Base-by-base conservation (phyloP, 1,140 invertebrate genomes). In the Pemphigus obesinymphae region DNA sequence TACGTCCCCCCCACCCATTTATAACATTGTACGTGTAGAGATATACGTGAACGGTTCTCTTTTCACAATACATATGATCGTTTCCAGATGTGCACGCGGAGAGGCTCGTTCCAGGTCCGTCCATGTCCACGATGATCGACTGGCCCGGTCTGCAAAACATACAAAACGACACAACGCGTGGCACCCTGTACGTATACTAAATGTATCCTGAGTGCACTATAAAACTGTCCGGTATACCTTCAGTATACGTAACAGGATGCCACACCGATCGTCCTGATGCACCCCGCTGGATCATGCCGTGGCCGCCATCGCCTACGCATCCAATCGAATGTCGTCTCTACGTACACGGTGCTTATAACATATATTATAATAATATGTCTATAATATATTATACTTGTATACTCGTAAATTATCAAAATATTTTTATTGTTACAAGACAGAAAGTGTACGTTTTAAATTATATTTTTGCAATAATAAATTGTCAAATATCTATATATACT, bases 221-320 rank as follows among this genome's bases (percentile, higher is more conserved):
- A 90, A 93, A 92, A 89, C 92, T 94, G 93, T 96, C 95, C 95
- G 95, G 95, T 97, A 96, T 97, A 97, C 95, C 95, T 97, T 96
- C 94, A 96, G 94, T 97, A 97, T 97, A 97, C 95, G 95, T 97
- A 96, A 96, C 95, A 96, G 94, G 94, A 95, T 93, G 92, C 91
- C 91, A 91, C 93, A 95, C 92, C 88, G 34, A 76, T 73, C 70
- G 3, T 50, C 66, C 11, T 0, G 34, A 1, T 4, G 20, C 17
- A 5, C 7, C 2, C 31, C 20, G 15, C 17, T 1, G 31, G 29
- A 0, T n/a, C 23, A 7, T 13, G 40, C 15, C 23, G n/a, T 13
- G 13, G 68, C 26, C 10, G 2, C 34, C 13, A 43, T 10, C 23
- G 40, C 13, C 13, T n/a, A 34, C n/a, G 63, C 11, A 34, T 68